These are phyloP conservation scores for Asteroscopus sphinx DNA, from an alignment of 2,888 invertebrate species.

Conservation along the genomic window DNA sequence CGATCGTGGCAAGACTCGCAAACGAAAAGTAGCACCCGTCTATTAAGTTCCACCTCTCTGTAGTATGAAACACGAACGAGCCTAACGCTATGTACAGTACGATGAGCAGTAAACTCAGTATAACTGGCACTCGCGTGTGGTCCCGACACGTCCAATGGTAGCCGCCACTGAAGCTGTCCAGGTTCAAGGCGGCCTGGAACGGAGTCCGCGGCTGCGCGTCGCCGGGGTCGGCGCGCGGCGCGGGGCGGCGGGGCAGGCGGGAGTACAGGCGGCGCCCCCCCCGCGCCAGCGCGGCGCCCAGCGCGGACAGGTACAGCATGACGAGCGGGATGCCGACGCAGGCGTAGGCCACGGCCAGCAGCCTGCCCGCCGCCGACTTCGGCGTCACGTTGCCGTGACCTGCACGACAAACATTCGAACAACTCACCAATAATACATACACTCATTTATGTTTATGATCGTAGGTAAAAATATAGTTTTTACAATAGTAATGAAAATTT, in stretches of 20 bases:
- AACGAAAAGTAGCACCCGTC: conserved; percentile 96
- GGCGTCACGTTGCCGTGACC: conserved; percentile 96
- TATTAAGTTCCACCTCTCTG: conserved; percentile 97
- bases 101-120: conserved; percentile 95
- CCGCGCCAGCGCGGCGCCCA: conserved; percentile 95
- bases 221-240: conserved; percentile 71
- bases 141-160: conserved; percentile 86
- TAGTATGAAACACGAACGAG: conserved; percentile 95
- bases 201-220: conserved; percentile 75
- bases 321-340: conserved; percentile 96
- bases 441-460: not conserved
- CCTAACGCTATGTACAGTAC: conserved; percentile 96
- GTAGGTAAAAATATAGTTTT: too few relatives aligned
- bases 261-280: conserved; percentile 95
- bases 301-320: conserved; percentile 96
- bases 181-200: conserved; percentile 83
- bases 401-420: conserved; percentile 73
- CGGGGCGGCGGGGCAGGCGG: conserved; percentile 91
- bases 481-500: too few relatives aligned
- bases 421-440: not conserved
- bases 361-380: conserved; percentile 93
- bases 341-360: conserved; percentile 96
- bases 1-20: conserved; percentile 94
- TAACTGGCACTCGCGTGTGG: conserved; percentile 95
- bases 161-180: conserved; percentile 78